Evolutionary conservation across 2,888 invertebrate genomes (phyloP), one percentile per base, ranked within the genome.

Genomic region (Scelioninae gen. 1): DNA sequence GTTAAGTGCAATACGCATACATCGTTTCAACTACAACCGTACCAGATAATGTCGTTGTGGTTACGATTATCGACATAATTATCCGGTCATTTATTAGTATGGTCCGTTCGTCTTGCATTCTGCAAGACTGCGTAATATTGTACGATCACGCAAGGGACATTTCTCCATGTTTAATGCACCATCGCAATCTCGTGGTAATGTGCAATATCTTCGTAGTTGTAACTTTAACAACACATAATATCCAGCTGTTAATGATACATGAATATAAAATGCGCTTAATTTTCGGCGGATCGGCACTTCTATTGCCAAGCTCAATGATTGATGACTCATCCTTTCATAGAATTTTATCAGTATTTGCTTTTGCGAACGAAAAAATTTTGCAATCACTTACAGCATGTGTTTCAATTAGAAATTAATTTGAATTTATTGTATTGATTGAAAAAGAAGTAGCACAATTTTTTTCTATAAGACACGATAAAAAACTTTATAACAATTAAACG

Each of bases 51-150:
- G 76, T 76, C 83, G 77, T 81, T 68, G 71, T 56, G 81, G 75
- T 84, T 80, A 82, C 82, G 85, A 82, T 85, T 86, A 86, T 85
- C 84, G 86, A 47, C 53, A 79, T 85, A 83, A 85, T 84, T 84
- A 83, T 83, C 63, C 76, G 76, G 74, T 82, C 86, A 82, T 86
- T 86, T 85, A 85, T 83, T 82, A 83, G 82, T 79, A 77, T 65
- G 79, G 69, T 77, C 71, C 58, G 75, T 83, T 71, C 74, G 63
- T 75, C 78, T 78, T 77, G 69, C 15, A 82, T 69, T 76, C 43
- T 55, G 55, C 68, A 72, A 77, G 68, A 47, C 53, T 76, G 55
- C 43, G 69, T 75, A 58, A 75, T 79, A 79, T 53, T 58, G 68
- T 69, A 65, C 75, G 78, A 83, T 79, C 83, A 83, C 83, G 75